Conservation (phyloP, 1,140 invertebrate genomes). For the Drosophila ambigua region DNA sequence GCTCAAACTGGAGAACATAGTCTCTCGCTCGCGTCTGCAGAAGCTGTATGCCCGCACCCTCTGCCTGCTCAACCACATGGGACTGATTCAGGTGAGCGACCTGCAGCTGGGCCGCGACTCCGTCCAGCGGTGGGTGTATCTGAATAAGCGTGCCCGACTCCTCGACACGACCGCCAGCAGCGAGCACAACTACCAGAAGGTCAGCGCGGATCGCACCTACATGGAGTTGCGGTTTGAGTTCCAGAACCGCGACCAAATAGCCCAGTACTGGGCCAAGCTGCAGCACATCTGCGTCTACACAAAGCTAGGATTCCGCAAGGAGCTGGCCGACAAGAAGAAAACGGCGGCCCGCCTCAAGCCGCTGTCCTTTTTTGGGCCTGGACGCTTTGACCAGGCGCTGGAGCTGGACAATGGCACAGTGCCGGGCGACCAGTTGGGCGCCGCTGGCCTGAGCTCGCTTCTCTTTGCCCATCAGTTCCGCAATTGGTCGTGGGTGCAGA, state of each 20-base stretch:
- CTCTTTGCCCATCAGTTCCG: constrained; percentile 88
- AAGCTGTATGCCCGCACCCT: constrained; percentile 88
- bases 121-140: constrained; percentile 87
- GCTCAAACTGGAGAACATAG: constrained; percentile 42
- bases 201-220: constrained; percentile 86
- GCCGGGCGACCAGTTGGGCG: constrained; percentile 90
- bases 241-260: constrained; percentile 85
- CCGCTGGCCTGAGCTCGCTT: constrained; percentile 89
- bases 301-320: constrained; percentile 85
- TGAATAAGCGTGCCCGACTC: constrained; percentile 87
- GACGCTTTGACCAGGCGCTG: constrained; percentile 64
- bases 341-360: constrained; percentile 16
- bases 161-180: constrained; percentile 88
- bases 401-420: constrained; percentile 84
- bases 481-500: constrained; percentile 86
- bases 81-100: constrained; percentile 86
- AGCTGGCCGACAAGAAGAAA: constrained; percentile 12
- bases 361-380: constrained; percentile 44
- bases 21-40: constrained; percentile 84
- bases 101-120: constrained; percentile 88
- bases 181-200: constrained; percentile 86
- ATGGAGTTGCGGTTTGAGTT: constrained; percentile 86
- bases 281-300: constrained; percentile 89
- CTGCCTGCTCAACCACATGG: constrained; percentile 87
- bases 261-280: constrained; percentile 90